A percentile compares a stretch with the other conserved stretches of the same genome.
Evolutionary conservation across 1,140 invertebrate genomes (phyloP).

Genomic region (Temnothorax longispinosus): DNA sequence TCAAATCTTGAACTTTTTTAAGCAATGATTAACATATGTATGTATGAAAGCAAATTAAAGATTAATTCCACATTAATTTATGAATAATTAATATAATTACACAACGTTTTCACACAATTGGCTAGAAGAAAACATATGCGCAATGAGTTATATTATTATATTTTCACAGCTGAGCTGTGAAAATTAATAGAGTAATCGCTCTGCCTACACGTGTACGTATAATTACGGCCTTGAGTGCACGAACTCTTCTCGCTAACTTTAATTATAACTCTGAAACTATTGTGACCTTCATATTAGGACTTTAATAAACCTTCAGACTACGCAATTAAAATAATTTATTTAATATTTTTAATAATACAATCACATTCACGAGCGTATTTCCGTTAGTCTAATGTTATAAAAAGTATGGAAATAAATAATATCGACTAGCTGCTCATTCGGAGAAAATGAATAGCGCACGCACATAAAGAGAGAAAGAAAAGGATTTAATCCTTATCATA

Average conservation of each 20-base stretch:
- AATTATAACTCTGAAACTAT: not conserved
- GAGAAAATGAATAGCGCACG: not conserved
- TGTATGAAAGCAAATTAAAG: not conserved
- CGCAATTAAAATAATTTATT: not conserved
- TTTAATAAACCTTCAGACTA: not conserved
- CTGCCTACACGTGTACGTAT: not conserved
- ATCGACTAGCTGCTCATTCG: not conserved
- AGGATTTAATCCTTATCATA: not conserved
- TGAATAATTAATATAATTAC: not conserved
- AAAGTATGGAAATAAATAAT: not conserved
- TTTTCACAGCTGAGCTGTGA: not conserved
- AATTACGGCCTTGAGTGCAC: not conserved
- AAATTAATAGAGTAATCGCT: constrained; percentile 1
- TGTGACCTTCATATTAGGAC: not conserved
- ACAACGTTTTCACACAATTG: not conserved
- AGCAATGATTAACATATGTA: not conserved
- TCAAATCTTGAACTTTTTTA: not conserved
- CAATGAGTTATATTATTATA: not conserved
- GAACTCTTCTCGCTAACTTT: constrained; percentile 8
- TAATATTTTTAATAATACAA: not conserved
- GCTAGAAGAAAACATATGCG: not conserved
- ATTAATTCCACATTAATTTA: not conserved
- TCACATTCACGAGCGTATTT: not conserved
- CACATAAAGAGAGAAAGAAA: not conserved
- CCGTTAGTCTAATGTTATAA: not conserved